A percentile compares a stretch with the other conserved stretches of the same genome.
Evolutionary conservation across 2,888 invertebrate species (phyloP).

Genomic region (Arrhopalites spinosus): DNA sequence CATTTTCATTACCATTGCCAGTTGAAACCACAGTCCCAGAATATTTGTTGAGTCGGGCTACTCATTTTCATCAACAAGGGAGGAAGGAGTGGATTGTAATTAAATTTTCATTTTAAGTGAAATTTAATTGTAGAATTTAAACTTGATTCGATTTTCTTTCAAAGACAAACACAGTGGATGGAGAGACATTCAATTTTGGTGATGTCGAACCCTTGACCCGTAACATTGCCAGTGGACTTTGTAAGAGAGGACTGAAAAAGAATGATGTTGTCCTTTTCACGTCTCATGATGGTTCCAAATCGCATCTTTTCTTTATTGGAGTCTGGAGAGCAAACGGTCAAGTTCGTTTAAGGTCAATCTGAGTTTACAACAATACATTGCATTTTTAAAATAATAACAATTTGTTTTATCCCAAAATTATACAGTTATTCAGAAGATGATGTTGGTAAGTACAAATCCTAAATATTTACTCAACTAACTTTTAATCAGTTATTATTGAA

Average conservation of each 20-base stretch:
- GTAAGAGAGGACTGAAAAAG: slow-evolving; percentile 44
- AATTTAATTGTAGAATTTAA: too few relatives aligned
- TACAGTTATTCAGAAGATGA: slow-evolving; percentile 39
- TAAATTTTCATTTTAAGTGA: too few relatives aligned
- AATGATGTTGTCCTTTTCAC: slow-evolving; percentile 48
- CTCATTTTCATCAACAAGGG: too few relatives aligned
- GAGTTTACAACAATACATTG: too few relatives aligned
- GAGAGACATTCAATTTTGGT: slow-evolving; percentile 42
- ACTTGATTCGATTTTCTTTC: too few relatives aligned
- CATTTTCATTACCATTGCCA: too few relatives aligned
- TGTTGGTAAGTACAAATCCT: too few relatives aligned
- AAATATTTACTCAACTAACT: too few relatives aligned
- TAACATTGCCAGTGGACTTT: slow-evolving; percentile 45
- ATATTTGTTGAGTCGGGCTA: too few relatives aligned
- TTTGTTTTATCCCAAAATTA: not conserved
- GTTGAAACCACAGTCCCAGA: too few relatives aligned
- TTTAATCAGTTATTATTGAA: not conserved
- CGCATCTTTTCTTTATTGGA: slow-evolving; percentile 43
- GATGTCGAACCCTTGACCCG: slow-evolving; percentile 46
- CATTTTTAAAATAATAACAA: slow-evolving; percentile 20
- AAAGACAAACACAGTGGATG: slow-evolving; percentile 51
- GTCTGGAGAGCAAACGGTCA: slow-evolving; percentile 50
- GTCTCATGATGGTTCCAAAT: slow-evolving; percentile 48
- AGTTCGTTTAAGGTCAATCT: slow-evolving; percentile 43
- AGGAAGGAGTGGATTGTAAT: too few relatives aligned